Conservation (phyloP, 2,113 vertebrate species). For the Microtus ochrogaster region DNA sequence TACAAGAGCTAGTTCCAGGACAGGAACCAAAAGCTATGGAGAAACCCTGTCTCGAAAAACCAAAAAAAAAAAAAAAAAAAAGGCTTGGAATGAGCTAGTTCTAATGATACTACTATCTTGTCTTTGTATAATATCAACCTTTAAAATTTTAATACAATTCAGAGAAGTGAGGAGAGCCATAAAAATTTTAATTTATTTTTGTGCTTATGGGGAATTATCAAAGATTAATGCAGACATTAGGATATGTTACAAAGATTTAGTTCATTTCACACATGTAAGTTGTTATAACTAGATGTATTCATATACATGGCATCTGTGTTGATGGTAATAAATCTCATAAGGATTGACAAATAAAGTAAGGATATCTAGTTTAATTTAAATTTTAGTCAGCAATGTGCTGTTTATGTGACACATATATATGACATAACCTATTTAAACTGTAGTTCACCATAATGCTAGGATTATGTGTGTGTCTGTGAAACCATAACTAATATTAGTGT, state of each 20-base stretch:
- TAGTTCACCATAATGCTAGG: too few relatives aligned
- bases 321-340: neutral
- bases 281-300: neutral
- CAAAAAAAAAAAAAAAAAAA: too few relatives aligned
- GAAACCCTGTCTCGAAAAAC: too few relatives aligned
- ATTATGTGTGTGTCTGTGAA: too few relatives aligned
- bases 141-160: neutral
- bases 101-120: neutral
- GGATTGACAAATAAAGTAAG: neutral
- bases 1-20: too few relatives aligned
- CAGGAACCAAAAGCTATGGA: too few relatives aligned
- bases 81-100: neutral
- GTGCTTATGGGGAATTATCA: neutral
- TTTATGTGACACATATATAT: neutral
- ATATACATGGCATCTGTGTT: neutral
- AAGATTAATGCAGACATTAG: neutral
- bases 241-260: neutral
- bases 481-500: too few relatives aligned
- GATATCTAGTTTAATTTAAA: neutral
- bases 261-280: neutral
- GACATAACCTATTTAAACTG: neutral
- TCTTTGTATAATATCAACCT: neutral
- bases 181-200: neutral
- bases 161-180: neutral
- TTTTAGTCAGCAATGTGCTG: neutral